These are phyloP conservation scores for Hydrolagus affinis DNA, from an alignment of 2,113 vertebrate species.

Conservation along the genomic window DNA sequence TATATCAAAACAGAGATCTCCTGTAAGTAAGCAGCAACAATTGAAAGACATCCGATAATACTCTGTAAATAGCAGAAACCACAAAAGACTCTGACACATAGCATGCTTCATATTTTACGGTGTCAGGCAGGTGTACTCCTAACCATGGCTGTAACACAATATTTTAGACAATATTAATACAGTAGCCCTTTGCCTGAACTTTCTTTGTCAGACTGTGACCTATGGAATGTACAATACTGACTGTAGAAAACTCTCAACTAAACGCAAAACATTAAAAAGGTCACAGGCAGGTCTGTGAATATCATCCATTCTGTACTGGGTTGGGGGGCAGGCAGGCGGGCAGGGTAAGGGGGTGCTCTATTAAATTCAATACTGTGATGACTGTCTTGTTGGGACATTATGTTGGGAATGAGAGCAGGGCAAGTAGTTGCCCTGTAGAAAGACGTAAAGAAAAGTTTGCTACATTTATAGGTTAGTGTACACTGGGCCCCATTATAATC, in stretches of 20 bases:
- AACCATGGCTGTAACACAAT: no score
- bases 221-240: not conserved
- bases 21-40: constrained; percentile 30
- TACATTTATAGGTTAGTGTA: not conserved
- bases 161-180: not conserved
- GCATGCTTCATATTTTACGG: not conserved
- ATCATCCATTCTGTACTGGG: no score
- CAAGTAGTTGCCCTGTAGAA: not conserved
- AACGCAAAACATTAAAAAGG: no score
- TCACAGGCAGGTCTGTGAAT: no score
- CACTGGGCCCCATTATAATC: not conserved
- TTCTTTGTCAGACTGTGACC: not conserved
- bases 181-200: not conserved
- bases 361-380: no score
- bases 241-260: not conserved
- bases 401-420: no score
- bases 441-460: no score
- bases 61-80: constrained; percentile 6
- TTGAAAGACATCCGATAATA: constrained; percentile 23
- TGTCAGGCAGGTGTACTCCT: not conserved
- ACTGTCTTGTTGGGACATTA: no score
- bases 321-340: no score
- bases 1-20: not conserved
- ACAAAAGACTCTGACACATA: not conserved
- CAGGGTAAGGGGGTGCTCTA: no score